Conservation (phyloP, 2,888 invertebrate genomes). For the Resseliella maxima region DNA sequence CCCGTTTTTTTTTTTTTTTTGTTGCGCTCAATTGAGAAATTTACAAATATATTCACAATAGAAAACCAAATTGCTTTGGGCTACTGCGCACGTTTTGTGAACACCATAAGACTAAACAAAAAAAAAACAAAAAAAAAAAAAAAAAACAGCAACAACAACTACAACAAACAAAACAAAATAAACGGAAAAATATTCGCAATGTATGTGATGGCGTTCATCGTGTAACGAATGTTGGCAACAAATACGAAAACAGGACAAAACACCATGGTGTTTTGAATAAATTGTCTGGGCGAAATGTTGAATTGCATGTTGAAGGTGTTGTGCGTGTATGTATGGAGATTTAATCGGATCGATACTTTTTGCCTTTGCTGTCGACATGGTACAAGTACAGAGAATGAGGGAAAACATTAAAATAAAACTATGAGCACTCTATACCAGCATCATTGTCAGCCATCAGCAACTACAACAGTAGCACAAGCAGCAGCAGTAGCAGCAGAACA, state of each 20-base stretch:
- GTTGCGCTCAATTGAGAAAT: constrained; percentile 1
- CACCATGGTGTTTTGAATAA: constrained; percentile 44
- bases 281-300: constrained; percentile 50
- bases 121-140: background rate
- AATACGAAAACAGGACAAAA: background rate
- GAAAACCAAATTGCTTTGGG: constrained; percentile 14
- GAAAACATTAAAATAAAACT: constrained; percentile 7
- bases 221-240: constrained; percentile 1
- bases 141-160: too few relatives aligned
- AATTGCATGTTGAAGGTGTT: constrained; percentile 10
- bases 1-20: too few relatives aligned
- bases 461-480: background rate
- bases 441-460: too few relatives aligned
- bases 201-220: background rate
- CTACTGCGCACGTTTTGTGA: constrained; percentile 25
- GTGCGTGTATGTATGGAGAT: constrained; percentile 23
- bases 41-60: background rate
- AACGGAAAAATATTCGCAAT: background rate
- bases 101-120: background rate
- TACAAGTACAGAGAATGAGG: background rate
- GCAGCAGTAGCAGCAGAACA: background rate
- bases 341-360: constrained; percentile 48
- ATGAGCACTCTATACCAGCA: background rate
- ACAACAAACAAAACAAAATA: background rate
- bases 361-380: background rate